A percentile compares a stretch with the other conserved stretches of the same genome.
Conservation (phyloP, 1,140 invertebrate species). For the Drosophila erecta region DNA sequence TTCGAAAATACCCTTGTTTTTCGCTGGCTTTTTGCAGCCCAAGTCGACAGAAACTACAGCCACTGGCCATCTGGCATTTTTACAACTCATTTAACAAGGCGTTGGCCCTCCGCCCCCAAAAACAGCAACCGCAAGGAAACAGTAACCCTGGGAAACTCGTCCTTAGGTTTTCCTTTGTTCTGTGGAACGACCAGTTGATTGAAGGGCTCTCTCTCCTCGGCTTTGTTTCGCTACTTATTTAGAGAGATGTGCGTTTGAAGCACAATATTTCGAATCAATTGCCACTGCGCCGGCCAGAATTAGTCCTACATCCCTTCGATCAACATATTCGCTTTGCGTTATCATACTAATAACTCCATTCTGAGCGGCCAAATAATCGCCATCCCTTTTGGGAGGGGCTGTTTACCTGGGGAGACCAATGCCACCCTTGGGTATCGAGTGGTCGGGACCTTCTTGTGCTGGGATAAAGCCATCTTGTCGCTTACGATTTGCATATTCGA, state of each 20-base stretch:
- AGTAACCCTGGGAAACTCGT: not conserved
- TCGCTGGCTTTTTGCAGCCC: not conserved
- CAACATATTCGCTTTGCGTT: too few species aligned
- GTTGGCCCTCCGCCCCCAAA: constrained; percentile 13
- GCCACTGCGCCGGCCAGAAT: too few species aligned
- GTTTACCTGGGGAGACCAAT: not conserved
- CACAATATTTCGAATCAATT: too few species aligned
- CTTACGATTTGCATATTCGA: constrained; percentile 75
- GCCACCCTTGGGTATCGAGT: not conserved
- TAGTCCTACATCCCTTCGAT: too few species aligned
- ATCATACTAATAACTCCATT: not conserved
- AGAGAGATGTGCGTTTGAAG: too few species aligned
- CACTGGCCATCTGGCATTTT: constrained; percentile 62
- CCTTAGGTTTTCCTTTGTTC: not conserved
- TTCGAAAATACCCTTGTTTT: not conserved
- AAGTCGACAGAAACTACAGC: not conserved
- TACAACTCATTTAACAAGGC: constrained; percentile 78
- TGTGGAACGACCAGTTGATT: not conserved
- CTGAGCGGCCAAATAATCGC: not conserved
- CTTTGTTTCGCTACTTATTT: too few species aligned
- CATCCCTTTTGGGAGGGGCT: not conserved
- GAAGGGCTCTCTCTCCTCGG: not conserved
- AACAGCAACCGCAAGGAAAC: constrained; percentile 45
- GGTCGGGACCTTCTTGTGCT: constrained; percentile 1
- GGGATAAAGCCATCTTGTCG: constrained; percentile 37